These are phyloP conservation scores for Idaea aversata DNA, from an alignment of 2,888 invertebrate genomes.

Conservation along the genomic window DNA sequence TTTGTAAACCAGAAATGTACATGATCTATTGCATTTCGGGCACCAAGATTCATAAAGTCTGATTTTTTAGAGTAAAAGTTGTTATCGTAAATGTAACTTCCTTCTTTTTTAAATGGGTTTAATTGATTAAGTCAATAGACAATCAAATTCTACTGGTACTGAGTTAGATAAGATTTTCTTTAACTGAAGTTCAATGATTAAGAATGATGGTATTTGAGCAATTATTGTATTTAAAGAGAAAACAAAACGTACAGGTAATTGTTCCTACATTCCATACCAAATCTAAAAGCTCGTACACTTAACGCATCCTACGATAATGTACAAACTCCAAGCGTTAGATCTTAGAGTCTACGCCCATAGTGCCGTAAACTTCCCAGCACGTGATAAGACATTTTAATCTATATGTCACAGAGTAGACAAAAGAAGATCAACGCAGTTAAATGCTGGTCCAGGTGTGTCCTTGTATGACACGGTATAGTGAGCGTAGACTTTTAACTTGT, in stretches of 20 bases:
- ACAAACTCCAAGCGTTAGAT: slow-evolving; percentile 58
- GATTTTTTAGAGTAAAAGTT: background rate
- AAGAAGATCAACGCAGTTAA: background rate
- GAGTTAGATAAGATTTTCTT: slow-evolving; percentile 6
- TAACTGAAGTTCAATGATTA: slow-evolving; percentile 1
- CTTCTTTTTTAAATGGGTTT: background rate
- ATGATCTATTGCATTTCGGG: background rate
- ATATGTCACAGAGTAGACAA: background rate
- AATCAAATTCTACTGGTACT: slow-evolving; percentile 13
- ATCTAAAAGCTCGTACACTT: slow-evolving; percentile 73
- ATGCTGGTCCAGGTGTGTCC: background rate
- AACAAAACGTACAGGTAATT: slow-evolving; percentile 17
- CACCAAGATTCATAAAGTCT: background rate
- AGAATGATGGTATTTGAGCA: slow-evolving; percentile 24
- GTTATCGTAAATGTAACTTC: background rate
- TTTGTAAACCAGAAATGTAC: too few relatives aligned
- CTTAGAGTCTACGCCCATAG: slow-evolving; percentile 26
- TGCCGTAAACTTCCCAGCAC: background rate
- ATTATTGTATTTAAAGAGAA: slow-evolving; percentile 17
- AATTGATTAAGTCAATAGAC: background rate
- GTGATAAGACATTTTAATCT: background rate
- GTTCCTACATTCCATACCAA: slow-evolving; percentile 51
- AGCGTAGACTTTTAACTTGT: slow-evolving; percentile 22
- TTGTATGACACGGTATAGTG: background rate
- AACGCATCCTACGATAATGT: slow-evolving; percentile 63